These are phyloP conservation scores for Ornithoptera alexandrae DNA, from an alignment of 2,888 invertebrate species.

Conservation along the genomic window DNA sequence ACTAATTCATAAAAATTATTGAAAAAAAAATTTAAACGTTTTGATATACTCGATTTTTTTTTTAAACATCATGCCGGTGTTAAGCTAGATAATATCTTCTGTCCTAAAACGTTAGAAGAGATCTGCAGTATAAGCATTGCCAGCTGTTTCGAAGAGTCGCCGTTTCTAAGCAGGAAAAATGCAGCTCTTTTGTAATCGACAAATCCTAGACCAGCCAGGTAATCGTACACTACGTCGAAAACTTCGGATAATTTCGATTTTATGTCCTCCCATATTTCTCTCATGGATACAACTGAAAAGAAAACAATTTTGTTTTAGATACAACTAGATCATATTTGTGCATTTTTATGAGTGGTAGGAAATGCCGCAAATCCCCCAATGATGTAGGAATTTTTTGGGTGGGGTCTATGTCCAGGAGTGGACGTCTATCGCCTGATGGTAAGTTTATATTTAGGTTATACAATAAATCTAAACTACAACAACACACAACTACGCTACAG, in stretches of 20 bases:
- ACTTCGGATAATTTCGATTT: slow-evolving; percentile 55
- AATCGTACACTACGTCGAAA: slow-evolving; percentile 68
- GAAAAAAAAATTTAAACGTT: neutral
- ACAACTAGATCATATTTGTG: no score
- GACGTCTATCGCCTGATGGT: no score
- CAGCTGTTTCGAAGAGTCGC: slow-evolving; percentile 45
- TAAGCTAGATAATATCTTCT: slow-evolving; percentile 60
- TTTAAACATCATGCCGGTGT: slow-evolving; percentile 32
- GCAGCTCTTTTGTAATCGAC: slow-evolving; percentile 60
- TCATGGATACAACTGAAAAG: slow-evolving; percentile 60
- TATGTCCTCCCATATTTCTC: slow-evolving; percentile 64
- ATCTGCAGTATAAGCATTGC: slow-evolving; percentile 59
- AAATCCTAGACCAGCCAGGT: slow-evolving; percentile 61
- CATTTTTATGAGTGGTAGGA: no score
- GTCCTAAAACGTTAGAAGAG: slow-evolving; percentile 54
- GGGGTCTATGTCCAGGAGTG: no score
- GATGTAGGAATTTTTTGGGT: no score
- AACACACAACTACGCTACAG: no score
- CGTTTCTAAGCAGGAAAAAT: slow-evolving; percentile 47
- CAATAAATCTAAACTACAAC: no score
- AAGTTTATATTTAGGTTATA: no score
- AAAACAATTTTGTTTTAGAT: neutral
- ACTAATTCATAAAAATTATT: neutral
- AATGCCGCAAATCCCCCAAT: no score
- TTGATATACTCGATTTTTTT: neutral